Evolutionary conservation across 1,140 invertebrate genomes (phyloP).

Genomic region (Oreohelix idahoensis): DNA sequence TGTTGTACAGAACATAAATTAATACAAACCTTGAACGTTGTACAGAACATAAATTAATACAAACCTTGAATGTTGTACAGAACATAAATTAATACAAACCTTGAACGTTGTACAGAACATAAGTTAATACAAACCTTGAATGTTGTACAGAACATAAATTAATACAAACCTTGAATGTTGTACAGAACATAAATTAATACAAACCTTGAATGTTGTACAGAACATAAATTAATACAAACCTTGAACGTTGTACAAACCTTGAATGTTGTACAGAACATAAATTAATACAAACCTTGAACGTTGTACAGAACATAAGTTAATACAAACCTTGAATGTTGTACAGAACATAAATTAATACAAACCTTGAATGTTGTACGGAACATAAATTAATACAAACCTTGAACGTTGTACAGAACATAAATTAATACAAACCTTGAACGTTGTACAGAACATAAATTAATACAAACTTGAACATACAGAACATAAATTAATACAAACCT

Average conservation of each 20-base stretch:
- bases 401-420: neutral
- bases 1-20: too few species aligned
- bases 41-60: neutral
- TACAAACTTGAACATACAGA: too few species aligned
- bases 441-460: constrained; percentile 81
- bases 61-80: constrained; percentile 82
- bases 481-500: too few species aligned
- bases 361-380: constrained; percentile 86
- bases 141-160: constrained; percentile 88
- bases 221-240: constrained; percentile 76
- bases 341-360: constrained; percentile 3
- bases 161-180: too few species aligned
- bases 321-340: too few species aligned
- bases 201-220: constrained; percentile 82
- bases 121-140: constrained; percentile 75
- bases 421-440: constrained; percentile 77
- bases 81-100: too few species aligned
- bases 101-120: neutral
- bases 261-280: neutral
- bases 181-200: neutral
- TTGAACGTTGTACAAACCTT: constrained; percentile 87
- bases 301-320: constrained; percentile 88
- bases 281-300: constrained; percentile 77
- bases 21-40: too few species aligned
- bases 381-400: too few species aligned